Base-by-base conservation (phyloP, 2,888 invertebrate genomes). In the Orthosia cruda region DNA sequence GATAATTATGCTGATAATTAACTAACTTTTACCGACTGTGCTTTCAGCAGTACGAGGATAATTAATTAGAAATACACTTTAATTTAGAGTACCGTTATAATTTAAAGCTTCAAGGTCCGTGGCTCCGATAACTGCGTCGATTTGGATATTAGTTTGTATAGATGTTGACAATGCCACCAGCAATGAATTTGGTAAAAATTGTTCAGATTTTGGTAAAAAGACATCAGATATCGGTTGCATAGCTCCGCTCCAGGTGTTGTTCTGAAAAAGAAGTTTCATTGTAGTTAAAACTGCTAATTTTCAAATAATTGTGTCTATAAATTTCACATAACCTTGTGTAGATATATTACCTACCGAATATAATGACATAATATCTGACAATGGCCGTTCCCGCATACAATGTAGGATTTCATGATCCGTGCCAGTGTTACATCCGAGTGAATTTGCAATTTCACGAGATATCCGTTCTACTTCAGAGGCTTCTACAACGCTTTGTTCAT, bases 61-160 rank as follows among this genome's bases (percentile, higher is more conserved):
- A 32, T 32, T 32, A 32, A 32, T 32, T 40, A 40, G 40, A 40
- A 40, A 40, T 40, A 9, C 40, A 20, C 50, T 13, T 26, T 40
- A 45, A 9, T 15, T 20, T 55, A 20, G 20, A 50, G 4, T 88
- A 97, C 97, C 96, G 87, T 97, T 94, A 84, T 97, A 94, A 83
- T 97, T 97, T 59, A 97, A 95, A 47, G 97, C 97, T 91, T 98
- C 98, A 83, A 98, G 97, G 87, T 97, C 97, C n/a, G 97, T 97
- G 67, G 98, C 97, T 32, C 98, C 98, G 66, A 98, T 96, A 71
- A 98, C 93, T 62, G 98, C 93, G 47, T 98, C 98, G 20, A 98
- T 97, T 91, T 97, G 97, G 72, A 96, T 93, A 86, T 96, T 97
- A 74, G 96, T 97, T 73, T 97, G 91, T 70, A 92, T 92, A 71